Percentiles rank a stretch among this genome's conserved stretches.
Conservation (phyloP, 2,888 invertebrate genomes). For the Leucophenga maculata region DNA sequence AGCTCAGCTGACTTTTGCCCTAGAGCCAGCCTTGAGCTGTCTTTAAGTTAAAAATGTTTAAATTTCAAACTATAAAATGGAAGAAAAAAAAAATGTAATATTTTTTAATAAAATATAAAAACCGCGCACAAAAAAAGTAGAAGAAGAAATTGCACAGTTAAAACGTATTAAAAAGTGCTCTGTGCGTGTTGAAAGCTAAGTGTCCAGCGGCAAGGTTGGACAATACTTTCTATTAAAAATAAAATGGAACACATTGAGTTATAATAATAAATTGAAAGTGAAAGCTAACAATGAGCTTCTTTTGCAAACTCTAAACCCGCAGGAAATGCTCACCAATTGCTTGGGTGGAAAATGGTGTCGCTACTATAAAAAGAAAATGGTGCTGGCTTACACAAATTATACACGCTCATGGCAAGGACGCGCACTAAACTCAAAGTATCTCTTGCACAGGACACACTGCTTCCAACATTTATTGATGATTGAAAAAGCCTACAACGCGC, state of each 20-base stretch:
- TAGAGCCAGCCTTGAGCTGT: slow-evolving; percentile 36
- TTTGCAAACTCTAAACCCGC: not conserved
- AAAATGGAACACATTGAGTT: not conserved
- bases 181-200: no score
- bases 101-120: not conserved
- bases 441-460: no score
- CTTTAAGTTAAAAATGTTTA: slow-evolving; percentile 42
- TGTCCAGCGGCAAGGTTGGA: not conserved
- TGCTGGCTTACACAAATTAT: no score
- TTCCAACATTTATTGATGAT: no score
- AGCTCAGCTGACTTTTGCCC: slow-evolving; percentile 51
- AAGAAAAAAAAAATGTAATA: not conserved
- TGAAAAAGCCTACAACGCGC: no score
- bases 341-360: no score
- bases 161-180: not conserved
- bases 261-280: not conserved
- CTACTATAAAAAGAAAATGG: no score
- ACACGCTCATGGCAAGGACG: no score
- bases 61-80: slow-evolving; percentile 35
- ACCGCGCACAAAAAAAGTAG: no score
- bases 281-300: not conserved
- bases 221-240: not conserved
- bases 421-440: no score
- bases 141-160: not conserved
- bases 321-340: not conserved